These are phyloP conservation scores for Holotrichia oblita DNA, from an alignment of 1,140 invertebrate genomes.

Conservation along the genomic window DNA sequence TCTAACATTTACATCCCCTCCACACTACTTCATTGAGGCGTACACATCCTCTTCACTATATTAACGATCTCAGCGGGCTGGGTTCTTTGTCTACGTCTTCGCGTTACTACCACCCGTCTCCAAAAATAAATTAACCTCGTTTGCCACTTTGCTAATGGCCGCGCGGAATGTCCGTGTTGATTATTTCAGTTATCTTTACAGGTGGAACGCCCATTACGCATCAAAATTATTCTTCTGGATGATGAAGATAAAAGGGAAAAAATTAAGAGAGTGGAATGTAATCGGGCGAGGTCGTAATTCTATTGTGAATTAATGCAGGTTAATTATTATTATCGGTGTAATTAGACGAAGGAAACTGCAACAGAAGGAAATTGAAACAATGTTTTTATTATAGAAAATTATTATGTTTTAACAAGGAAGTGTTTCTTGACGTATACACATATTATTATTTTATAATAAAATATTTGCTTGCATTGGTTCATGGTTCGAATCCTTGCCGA, in stretches of 20 bases:
- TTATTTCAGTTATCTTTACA: slow-evolving; percentile 8
- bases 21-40: too few species aligned
- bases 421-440: too few species aligned
- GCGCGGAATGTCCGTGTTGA: background rate
- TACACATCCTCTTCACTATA: background rate
- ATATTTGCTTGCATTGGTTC: too few species aligned
- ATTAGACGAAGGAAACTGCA: background rate
- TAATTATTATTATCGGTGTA: background rate
- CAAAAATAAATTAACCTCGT: slow-evolving; percentile 17
- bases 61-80: background rate
- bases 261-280: background rate
- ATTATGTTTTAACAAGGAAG: too few species aligned
- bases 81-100: background rate
- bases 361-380: too few species aligned
- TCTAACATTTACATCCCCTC: too few species aligned
- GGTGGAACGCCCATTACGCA: background rate
- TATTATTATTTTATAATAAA: too few species aligned
- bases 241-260: background rate
- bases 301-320: background rate
- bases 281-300: background rate
- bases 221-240: slow-evolving; percentile 8
- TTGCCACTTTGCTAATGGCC: background rate
- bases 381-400: too few species aligned
- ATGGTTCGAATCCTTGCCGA: too few species aligned
- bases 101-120: background rate